phyloP scores from a whole-genome alignment of 2,888 invertebrate genomes.

The Lamellibrachia satsuma region DNA sequence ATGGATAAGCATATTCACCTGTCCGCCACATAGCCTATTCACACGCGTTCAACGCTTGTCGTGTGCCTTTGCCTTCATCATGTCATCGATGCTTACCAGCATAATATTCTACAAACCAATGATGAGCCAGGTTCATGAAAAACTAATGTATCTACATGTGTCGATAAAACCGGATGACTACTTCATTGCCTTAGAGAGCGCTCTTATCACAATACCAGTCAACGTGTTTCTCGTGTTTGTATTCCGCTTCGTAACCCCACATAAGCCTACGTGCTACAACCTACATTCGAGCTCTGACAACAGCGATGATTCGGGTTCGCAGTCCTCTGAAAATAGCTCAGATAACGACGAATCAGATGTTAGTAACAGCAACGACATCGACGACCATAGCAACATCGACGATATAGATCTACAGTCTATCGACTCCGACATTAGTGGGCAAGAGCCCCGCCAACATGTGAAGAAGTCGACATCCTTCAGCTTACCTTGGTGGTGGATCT shows the following conservation, averaged over 20 bases:
- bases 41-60: slow-evolving; percentile 58
- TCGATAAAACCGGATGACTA: slow-evolving; percentile 42
- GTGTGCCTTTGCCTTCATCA: slow-evolving; percentile 55
- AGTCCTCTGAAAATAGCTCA: not conserved
- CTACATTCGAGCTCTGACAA: not conserved
- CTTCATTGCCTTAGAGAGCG: slow-evolving; percentile 50
- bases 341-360: not conserved
- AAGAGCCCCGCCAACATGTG: not conserved
- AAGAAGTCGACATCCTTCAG: not conserved
- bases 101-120: slow-evolving; percentile 49
- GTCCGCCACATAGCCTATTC: slow-evolving; percentile 53
- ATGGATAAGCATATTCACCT: slow-evolving; percentile 59
- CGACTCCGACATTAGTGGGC: not conserved
- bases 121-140: slow-evolving; percentile 45
- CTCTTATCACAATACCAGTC: slow-evolving; percentile 51
- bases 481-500: not conserved
- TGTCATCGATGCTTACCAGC: slow-evolving; percentile 56
- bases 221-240: slow-evolving; percentile 49
- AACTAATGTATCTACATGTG: slow-evolving; percentile 34
- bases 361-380: not conserved
- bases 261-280: not conserved
- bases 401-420: not conserved
- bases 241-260: slow-evolving; percentile 34
- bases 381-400: not conserved
- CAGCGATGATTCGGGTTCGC: not conserved